Evolutionary conservation across 2,888 invertebrate species (phyloP).

Genomic region (Hyalella azteca): DNA sequence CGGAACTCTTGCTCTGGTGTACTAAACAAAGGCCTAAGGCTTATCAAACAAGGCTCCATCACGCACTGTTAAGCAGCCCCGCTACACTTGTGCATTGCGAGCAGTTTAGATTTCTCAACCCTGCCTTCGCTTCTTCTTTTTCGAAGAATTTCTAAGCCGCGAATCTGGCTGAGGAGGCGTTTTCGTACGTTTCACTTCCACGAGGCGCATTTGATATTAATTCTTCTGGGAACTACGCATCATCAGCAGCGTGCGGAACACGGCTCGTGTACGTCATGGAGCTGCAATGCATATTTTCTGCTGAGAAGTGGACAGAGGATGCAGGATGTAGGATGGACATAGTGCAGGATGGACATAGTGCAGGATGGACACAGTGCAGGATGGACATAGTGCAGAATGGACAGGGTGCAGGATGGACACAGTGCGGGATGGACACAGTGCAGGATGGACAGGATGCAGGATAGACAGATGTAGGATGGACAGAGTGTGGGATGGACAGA

Average conservation of each 20-base stretch:
- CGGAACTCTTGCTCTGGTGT: neutral
- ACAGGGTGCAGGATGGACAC: too few relatives aligned
- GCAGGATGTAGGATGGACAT: too few relatives aligned
- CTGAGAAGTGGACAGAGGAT: too few relatives aligned
- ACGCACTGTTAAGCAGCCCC: conserved; percentile 19
- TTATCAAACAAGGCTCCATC: conserved; percentile 21
- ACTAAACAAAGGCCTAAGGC: conserved; percentile 5
- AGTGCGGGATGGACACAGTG: too few relatives aligned
- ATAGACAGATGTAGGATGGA: too few relatives aligned
- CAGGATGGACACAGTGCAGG: too few relatives aligned
- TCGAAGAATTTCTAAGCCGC: conserved; percentile 6
- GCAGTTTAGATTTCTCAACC: conserved; percentile 16
- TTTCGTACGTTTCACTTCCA: neutral
- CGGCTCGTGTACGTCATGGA: neutral
- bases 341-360: too few relatives aligned
- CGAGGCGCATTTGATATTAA: neutral
- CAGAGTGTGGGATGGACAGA: too few relatives aligned
- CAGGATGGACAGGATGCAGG: too few relatives aligned
- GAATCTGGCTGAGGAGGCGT: neutral
- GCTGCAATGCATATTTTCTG: too few relatives aligned
- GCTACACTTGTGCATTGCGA: neutral
- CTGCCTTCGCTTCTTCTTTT: neutral
- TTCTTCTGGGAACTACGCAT: neutral
- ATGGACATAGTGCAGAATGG: too few relatives aligned
- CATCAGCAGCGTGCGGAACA: neutral